phyloP scores from a whole-genome alignment of 2,797 vertebrate genomes.

The Anolis apletophallus region DNA sequence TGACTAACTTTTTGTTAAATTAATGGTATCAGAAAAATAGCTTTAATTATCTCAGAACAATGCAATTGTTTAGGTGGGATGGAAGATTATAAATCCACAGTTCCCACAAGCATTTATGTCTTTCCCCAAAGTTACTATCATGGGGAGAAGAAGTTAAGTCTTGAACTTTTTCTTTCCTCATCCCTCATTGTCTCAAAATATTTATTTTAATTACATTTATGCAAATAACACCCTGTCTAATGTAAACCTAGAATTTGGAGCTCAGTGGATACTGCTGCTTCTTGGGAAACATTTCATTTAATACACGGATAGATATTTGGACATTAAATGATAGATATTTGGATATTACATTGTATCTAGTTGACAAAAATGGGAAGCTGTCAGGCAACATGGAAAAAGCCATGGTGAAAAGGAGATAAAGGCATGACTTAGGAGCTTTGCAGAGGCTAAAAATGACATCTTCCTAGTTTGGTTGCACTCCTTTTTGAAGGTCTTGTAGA shows the following conservation, averaged over 20 bases:
- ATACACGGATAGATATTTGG: not conserved
- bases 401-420: not conserved
- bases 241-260: not conserved
- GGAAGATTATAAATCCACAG: not conserved
- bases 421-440: not conserved
- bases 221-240: not conserved
- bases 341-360: no score
- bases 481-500: not conserved
- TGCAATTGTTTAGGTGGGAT: no score
- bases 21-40: not conserved
- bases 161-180: no score
- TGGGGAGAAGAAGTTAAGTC: no score
- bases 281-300: not conserved
- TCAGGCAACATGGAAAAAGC: not conserved
- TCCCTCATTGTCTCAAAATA: not conserved
- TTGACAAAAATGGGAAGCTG: not conserved
- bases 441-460: no score
- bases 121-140: no score
- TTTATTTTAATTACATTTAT: not conserved
- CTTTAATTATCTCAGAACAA: not conserved
- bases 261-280: not conserved
- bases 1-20: not conserved
- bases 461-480: not conserved
- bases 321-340: not conserved
- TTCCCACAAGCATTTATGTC: no score